Base-by-base conservation (phyloP, 2,888 invertebrate genomes). In the Pterobdella sp. region DNA sequence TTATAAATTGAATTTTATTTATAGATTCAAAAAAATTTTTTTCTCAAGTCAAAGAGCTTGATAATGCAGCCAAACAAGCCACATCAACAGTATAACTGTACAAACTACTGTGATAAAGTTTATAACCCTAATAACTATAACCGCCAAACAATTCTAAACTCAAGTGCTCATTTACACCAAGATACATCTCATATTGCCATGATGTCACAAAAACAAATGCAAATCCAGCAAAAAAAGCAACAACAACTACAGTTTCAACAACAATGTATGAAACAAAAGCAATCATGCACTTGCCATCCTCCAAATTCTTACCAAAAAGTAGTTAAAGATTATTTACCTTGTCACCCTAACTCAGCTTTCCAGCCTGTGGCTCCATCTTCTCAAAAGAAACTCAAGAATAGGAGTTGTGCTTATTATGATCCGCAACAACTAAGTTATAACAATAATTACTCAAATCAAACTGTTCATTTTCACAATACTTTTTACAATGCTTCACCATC, bases 261-360 rank as follows among this genome's bases (percentile, higher is more conserved):
- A 31, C 65, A 65, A 65, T 3, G 32, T 7, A 7, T 31, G 14
- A 65, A 34, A 65, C n/a, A 65, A 3, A 32, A 32, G 35, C 26
- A 26, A n/a, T 56, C 26, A 4, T 71, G 71, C 26, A n/a, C 22
- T 32, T 71, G 71, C 26, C 56, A 34, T 14, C 29, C 26, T 1
- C 35, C 31, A 29, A 71, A 71, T 36, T n/a, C 42, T 1, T 71
- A 71, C 63, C 71, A 71, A 29, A 60, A 71, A 71, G 71, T 37
- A 18, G 71, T 71, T 1, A 60, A 71, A 26, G 71, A 71, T 29
- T 71, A 63, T 35, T 32, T 71, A n/a, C 71, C 60, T 35, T 71
- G 60, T 63, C 71, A 71, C 36, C 71, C 71, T 32, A 71, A 71
- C 35, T 71, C 71, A 63, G 71, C 71, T 35, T 71, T 71, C 52